Evolutionary conservation across 2,888 invertebrate genomes (phyloP), one percentile per base, ranked within the genome.

Genomic region (Acronicta aceris): DNA sequence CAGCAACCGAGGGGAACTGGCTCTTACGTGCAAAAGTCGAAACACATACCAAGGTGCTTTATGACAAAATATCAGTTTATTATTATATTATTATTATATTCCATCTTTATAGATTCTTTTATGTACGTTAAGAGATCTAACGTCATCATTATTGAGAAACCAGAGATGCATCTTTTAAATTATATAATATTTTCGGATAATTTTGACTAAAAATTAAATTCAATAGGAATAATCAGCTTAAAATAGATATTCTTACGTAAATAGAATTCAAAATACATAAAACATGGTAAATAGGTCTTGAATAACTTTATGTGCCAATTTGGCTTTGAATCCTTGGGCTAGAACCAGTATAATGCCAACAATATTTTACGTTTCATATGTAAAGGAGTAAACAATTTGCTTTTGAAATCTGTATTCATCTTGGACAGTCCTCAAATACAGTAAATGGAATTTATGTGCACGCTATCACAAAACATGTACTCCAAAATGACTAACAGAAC

Each of bases 241-340:
- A 16, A 33, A 15, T 16, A 43, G 8, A 15, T 16, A 30, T 17
- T 38, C 1, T 9, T 27, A 36, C 16, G 17, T 47, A 52, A 36
- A 13, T 21, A 46, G 41, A 27, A 43, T 43, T 21, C 12, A 36
- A 50, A 15, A 43, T 8, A n/a, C 54, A 60, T 47, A 42, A 56
- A 43, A 52, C 36, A 25, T 51, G 21, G 40, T 41, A 57, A 57
- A 58, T 60, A 9, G 55, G 58, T 48, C 62, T 43, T 53, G 47
- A 53, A 58, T 62, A 58, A 38, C 51, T 47, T 46, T 13, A 69
- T 65, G 54, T 58, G 60, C 74, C 66, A 72, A 79, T 63, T 69
- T 69, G 74, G 74, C 77, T 58, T 64, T 50, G 48, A 52, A 63
- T 65, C 49, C 57, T 69, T 76, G 76, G 69, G 74, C 74, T 54